Evolutionary conservation across 2,113 vertebrate genomes (phyloP).

Genomic region (Archocentrus centrarchus): DNA sequence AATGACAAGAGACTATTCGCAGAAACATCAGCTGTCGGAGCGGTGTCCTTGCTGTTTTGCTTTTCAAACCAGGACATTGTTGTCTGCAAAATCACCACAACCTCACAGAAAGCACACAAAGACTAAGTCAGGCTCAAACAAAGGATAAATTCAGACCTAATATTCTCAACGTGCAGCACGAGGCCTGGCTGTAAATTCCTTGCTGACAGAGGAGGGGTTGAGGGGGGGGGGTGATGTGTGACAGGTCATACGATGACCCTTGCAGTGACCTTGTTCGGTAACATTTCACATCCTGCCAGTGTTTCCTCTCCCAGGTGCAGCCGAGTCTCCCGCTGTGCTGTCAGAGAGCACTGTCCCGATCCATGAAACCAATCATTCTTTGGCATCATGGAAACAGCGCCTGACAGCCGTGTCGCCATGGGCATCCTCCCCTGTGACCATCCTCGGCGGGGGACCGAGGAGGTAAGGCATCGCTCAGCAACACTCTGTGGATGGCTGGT

Average conservation of each 20-base stretch:
- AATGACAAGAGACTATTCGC: constrained; percentile 12
- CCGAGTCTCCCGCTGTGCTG: constrained; percentile 51
- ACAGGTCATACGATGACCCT: constrained; percentile 67
- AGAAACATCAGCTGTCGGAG: constrained; percentile 9
- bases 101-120: constrained; percentile 44
- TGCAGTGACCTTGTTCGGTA: constrained; percentile 71
- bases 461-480: constrained; percentile 58
- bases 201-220: neutral
- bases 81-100: constrained; percentile 44
- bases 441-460: constrained; percentile 44
- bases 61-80: constrained; percentile 37
- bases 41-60: constrained; percentile 5
- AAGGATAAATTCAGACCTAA: constrained; percentile 55
- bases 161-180: constrained; percentile 45
- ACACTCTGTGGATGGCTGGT: constrained; percentile 31
- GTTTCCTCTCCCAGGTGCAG: constrained; percentile 74
- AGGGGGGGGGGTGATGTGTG: constrained; percentile 9
- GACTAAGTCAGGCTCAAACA: constrained; percentile 50
- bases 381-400: constrained; percentile 68
- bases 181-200: constrained; percentile 50
- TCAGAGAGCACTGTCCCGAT: constrained; percentile 55
- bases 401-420: constrained; percentile 73
- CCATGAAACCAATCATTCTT: constrained; percentile 75
- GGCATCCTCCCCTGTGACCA: constrained; percentile 66
- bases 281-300: constrained; percentile 76